phyloP scores from a whole-genome alignment of 1,140 invertebrate species.

The Diabrotica virgifera region DNA sequence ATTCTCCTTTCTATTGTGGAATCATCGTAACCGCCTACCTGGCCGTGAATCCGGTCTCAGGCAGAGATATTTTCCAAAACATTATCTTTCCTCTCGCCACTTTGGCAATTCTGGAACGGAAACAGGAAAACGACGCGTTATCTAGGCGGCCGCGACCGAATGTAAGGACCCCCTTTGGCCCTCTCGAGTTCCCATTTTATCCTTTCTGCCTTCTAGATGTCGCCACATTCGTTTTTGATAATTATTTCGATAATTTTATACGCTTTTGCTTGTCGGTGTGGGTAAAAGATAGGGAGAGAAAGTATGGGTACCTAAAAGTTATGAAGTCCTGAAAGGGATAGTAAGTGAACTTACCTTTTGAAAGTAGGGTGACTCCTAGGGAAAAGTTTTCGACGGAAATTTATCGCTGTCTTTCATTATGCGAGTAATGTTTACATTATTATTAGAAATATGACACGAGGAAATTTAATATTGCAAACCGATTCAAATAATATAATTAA shows the following conservation, averaged over 20 bases:
- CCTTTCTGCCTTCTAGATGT: conserved; percentile 5
- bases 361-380: background rate
- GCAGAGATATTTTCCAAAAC: conserved; percentile 14
- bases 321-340: conserved; percentile 2
- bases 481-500: too few species aligned
- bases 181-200: background rate
- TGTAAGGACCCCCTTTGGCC: background rate
- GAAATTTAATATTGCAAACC: too few species aligned
- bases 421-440: too few species aligned
- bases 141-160: conserved; percentile 7
- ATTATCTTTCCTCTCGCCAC: conserved; percentile 16
- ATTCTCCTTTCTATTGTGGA: background rate
- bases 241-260: conserved; percentile 15
- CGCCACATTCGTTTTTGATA: conserved; percentile 13
- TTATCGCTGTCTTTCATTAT: background rate
- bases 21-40: conserved; percentile 11
- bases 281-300: conserved; percentile 2
- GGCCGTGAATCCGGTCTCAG: conserved; percentile 25
- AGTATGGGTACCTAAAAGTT: conserved; percentile 2
- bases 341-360: conserved; percentile 1
- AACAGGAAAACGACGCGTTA: conserved; percentile 17
- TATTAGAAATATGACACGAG: too few species aligned
- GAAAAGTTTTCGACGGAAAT: background rate
- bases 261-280: conserved; percentile 5
- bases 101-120: conserved; percentile 16